A percentile compares a stretch with the other conserved stretches of the same genome.
Conservation (phyloP, 2,888 invertebrate species). For the Steinernema scapterisci region DNA sequence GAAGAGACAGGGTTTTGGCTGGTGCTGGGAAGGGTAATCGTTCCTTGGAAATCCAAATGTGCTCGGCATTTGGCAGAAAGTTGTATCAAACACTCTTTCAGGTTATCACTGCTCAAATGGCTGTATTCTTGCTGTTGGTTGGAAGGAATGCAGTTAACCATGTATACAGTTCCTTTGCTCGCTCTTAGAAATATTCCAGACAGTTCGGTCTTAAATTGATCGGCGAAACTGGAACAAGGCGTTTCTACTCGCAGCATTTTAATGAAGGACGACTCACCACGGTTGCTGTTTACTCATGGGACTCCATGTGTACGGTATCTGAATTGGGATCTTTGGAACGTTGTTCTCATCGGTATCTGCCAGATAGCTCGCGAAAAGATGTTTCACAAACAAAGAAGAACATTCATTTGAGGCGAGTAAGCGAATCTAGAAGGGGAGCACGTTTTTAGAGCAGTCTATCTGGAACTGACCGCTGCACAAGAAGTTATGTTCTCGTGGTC, state of each 20-base stretch:
- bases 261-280: no score
- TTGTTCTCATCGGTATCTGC: not conserved
- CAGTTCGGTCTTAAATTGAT: not conserved
- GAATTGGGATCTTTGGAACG: not conserved
- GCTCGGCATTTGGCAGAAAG: not conserved
- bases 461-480: no score
- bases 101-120: not conserved
- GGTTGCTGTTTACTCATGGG: no score
- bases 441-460: no score
- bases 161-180: not conserved
- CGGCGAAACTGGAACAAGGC: not conserved
- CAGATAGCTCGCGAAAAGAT: not conserved
- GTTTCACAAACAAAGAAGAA: not conserved
- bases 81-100: not conserved
- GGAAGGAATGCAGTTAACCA: not conserved
- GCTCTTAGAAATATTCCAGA: not conserved
- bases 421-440: not conserved
- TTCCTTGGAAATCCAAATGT: no score
- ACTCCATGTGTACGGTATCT: not conserved
- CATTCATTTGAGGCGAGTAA: not conserved
- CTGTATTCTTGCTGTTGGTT: constrained; percentile 9
- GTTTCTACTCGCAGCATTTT: no score
- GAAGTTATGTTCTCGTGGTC: no score
- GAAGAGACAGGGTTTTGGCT: no score
- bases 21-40: no score